These are phyloP conservation scores for Chaetophractus vellerosus DNA, from an alignment of 2,797 vertebrate species.

Conservation along the genomic window DNA sequence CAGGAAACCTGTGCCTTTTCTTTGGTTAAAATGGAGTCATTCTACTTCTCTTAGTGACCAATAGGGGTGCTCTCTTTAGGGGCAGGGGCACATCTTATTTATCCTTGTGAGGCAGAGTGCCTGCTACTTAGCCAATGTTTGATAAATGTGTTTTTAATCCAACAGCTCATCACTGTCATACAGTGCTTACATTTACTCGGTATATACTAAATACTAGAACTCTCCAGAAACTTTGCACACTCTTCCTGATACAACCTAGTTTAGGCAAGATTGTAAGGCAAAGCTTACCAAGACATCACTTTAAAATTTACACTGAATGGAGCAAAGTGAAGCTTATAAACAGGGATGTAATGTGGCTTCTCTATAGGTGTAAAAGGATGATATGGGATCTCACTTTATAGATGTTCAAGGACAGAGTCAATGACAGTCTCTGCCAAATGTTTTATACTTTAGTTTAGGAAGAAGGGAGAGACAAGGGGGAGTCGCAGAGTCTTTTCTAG, in stretches of 20 bases:
- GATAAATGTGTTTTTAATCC: not conserved
- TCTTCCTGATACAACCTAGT: not conserved
- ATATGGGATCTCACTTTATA: not conserved
- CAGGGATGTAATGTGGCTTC: not conserved
- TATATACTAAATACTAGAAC: not conserved
- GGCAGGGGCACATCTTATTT: not conserved
- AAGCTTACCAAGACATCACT: not conserved
- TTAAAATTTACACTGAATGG: not conserved
- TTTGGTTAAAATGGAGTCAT: not conserved
- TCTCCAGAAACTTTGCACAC: not conserved
- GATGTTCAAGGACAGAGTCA: not conserved
- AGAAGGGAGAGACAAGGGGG: not conserved
- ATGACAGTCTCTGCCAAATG: not conserved
- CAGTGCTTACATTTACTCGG: not conserved
- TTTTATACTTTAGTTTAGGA: conserved; percentile 34
- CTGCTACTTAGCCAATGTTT: conserved; percentile 22
- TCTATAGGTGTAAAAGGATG: not conserved
- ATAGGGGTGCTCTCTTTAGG: not conserved
- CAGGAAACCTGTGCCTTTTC: not conserved
- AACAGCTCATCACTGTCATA: not conserved
- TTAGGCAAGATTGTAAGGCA: not conserved
- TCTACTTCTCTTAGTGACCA: not conserved
- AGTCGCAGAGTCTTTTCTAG: not conserved
- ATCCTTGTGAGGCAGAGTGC: not conserved
- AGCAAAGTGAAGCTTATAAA: not conserved